These are phyloP conservation scores for Cistogaster globosa DNA, from an alignment of 2,888 invertebrate species.

Conservation along the genomic window DNA sequence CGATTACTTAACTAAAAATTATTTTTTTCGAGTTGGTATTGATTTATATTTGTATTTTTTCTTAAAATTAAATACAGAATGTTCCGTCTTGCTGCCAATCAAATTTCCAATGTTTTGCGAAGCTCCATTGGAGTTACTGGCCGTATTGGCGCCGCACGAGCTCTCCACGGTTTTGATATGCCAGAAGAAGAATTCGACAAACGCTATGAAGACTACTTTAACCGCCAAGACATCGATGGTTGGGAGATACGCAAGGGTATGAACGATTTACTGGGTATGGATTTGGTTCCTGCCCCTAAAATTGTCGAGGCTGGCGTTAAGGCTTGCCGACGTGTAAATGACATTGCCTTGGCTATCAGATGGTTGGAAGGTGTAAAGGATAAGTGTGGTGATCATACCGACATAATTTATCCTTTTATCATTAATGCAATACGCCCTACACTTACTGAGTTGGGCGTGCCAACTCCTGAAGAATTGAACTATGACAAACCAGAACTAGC, in stretches of 20 bases:
- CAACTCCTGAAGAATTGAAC: conserved; percentile 97
- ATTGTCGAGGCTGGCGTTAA: conserved; percentile 93
- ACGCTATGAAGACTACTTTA: conserved; percentile 92
- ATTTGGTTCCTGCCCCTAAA: conserved; percentile 95
- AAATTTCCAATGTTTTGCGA: conserved; percentile 82
- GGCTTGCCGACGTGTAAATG: conserved; percentile 97
- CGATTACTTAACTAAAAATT: conserved; percentile 74
- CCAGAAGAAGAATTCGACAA: conserved; percentile 93
- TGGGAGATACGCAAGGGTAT: conserved; percentile 97
- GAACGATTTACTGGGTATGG: conserved; percentile 94
- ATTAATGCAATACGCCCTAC: conserved; percentile 96
- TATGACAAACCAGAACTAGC: conserved; percentile 97
- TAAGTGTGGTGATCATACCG: conserved; percentile 90
- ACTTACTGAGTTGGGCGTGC: conserved; percentile 95
- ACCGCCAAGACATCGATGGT: conserved; percentile 93
- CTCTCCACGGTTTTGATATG: conserved; percentile 85
- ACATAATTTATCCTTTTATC: conserved; percentile 93
- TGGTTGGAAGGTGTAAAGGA: conserved; percentile 95
- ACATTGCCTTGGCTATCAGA: conserved; percentile 95
- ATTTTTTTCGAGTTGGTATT: conserved; percentile 13
- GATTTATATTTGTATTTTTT: conserved; percentile 36
- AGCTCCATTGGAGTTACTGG: conserved; percentile 77
- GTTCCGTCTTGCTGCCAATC: conserved; percentile 84
- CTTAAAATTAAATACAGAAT: conserved; percentile 79
- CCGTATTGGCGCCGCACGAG: conserved; percentile 79